These are phyloP conservation scores for Lepus europaeus DNA, from an alignment of 2,113 vertebrate genomes.

Conservation along the genomic window DNA sequence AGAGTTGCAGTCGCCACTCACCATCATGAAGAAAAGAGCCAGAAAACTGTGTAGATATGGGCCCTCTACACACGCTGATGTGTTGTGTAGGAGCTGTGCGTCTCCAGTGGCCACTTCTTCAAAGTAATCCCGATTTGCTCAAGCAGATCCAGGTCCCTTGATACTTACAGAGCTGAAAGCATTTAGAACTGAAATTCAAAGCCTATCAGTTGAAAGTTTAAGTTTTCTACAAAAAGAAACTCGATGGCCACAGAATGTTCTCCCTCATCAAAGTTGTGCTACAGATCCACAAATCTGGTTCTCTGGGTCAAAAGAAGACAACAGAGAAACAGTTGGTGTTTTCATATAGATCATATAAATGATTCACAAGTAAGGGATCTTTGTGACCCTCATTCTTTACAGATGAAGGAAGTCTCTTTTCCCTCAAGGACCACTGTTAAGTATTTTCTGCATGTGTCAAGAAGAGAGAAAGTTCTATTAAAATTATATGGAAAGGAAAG, in stretches of 20 bases:
- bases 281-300: neutral
- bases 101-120: neutral
- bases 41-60: neutral
- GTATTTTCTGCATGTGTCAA: neutral
- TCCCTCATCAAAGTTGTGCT: slow-evolving; percentile 27
- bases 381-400: neutral
- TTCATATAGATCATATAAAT: neutral
- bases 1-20: neutral
- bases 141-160: neutral
- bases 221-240: slow-evolving; percentile 37
- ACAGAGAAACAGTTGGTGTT: neutral
- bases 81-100: neutral
- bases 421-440: neutral
- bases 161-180: neutral
- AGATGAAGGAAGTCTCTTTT: neutral
- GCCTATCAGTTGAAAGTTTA: neutral
- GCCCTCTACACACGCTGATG: neutral
- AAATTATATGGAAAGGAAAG: neutral
- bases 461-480: neutral
- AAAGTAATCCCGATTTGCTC: slow-evolving; percentile 5
- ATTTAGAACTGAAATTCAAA: neutral
- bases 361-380: neutral
- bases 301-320: neutral
- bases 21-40: neutral
- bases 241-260: neutral